These are phyloP conservation scores for Aphelenchoides fujianensis DNA, from an alignment of 1,140 invertebrate genomes.

Conservation along the genomic window DNA sequence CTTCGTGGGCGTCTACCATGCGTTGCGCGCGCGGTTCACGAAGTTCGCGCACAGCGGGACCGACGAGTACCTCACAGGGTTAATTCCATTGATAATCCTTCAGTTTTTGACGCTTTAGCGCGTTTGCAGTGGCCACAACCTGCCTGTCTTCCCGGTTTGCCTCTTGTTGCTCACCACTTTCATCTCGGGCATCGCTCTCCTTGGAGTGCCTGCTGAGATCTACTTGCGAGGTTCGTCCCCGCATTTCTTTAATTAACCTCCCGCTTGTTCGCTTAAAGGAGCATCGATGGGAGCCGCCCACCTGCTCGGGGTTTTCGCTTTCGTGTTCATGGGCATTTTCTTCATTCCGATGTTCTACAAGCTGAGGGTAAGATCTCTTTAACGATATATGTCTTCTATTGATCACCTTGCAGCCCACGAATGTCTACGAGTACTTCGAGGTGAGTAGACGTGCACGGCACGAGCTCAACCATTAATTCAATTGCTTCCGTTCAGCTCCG, in stretches of 20 bases:
- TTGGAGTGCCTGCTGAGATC: constrained; percentile 55
- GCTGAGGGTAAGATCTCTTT: constrained; percentile 34
- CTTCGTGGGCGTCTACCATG: too few species aligned
- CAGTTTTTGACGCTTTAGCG: too few species aligned
- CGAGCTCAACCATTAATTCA: neutral
- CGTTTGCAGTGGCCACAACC: constrained; percentile 49
- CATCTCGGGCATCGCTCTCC: constrained; percentile 47
- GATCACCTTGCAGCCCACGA: constrained; percentile 50
- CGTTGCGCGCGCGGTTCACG: too few species aligned
- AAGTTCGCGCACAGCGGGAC: too few species aligned
- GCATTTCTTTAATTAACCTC: too few species aligned
- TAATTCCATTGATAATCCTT: too few species aligned
- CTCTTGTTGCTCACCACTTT: constrained; percentile 59
- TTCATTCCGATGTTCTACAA: constrained; percentile 50
- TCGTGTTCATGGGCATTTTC: constrained; percentile 44
- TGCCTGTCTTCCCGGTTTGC: constrained; percentile 57
- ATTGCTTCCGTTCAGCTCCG: constrained; percentile 16
- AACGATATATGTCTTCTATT: constrained; percentile 46
- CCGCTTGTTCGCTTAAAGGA: too few species aligned
- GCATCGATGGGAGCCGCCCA: constrained; percentile 32
- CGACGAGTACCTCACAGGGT: too few species aligned
- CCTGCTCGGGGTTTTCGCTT: constrained; percentile 30
- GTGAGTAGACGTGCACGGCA: neutral
- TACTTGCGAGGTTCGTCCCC: constrained; percentile 50
- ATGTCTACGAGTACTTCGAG: constrained; percentile 60